A percentile compares a stretch with the other conserved stretches of the same genome.
Conservation (phyloP, 2,888 invertebrate genomes). For the Phanerotoma sp. region DNA sequence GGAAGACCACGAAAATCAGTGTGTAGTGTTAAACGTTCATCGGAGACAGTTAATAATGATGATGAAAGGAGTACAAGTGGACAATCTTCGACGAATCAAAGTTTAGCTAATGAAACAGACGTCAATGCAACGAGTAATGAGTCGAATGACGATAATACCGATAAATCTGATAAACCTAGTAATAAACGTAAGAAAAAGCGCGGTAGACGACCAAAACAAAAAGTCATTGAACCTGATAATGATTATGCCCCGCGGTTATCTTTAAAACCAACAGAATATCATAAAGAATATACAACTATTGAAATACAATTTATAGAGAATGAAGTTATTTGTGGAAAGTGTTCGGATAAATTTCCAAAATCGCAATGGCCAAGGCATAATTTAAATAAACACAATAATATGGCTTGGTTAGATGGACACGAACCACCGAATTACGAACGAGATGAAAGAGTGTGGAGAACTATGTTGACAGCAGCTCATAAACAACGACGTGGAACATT, state of each 20-base stretch:
- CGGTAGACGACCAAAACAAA: slow-evolving; percentile 29
- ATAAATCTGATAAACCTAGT: slow-evolving; percentile 20
- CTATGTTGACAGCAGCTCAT: slow-evolving; percentile 57
- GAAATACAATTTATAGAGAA: background rate
- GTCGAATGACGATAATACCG: slow-evolving; percentile 19
- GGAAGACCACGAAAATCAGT: slow-evolving; percentile 8
- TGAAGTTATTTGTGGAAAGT: slow-evolving; percentile 58
- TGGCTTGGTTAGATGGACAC: slow-evolving; percentile 63
- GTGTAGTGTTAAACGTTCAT: background rate
- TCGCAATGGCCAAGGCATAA: slow-evolving; percentile 60
- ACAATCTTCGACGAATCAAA: too few species aligned
- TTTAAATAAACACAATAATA: slow-evolving; percentile 60
- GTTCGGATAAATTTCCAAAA: slow-evolving; percentile 54
- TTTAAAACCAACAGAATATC: slow-evolving; percentile 17
- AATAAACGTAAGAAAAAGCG: slow-evolving; percentile 29
- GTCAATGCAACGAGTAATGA: background rate
- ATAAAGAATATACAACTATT: background rate
- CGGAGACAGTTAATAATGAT: slow-evolving; percentile 10
- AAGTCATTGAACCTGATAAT: slow-evolving; percentile 21
- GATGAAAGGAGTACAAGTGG: background rate
- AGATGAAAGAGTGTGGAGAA: slow-evolving; percentile 58
- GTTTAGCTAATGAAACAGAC: too few species aligned
- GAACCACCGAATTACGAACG: slow-evolving; percentile 59
- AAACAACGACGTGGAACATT: slow-evolving; percentile 54
- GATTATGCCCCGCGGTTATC: slow-evolving; percentile 33